These are phyloP conservation scores for Pemphredon lugubris DNA, from an alignment of 2,888 invertebrate genomes.

Conservation along the genomic window DNA sequence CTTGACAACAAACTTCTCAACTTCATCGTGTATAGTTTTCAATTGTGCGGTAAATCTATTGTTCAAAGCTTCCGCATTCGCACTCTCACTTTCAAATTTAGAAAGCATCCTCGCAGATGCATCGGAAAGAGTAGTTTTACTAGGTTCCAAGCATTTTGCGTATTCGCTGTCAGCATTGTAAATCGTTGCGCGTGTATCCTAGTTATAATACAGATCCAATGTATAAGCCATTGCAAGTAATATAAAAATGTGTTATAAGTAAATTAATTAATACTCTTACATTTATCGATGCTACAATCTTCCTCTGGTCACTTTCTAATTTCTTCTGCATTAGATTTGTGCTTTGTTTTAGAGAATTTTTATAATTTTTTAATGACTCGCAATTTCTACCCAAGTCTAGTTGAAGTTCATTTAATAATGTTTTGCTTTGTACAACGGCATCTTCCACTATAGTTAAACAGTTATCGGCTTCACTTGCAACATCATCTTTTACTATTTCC, in stretches of 20 bases:
- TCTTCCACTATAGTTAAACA: slow-evolving; percentile 25
- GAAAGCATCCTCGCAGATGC: slow-evolving; percentile 67
- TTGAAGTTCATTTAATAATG: slow-evolving; percentile 69
- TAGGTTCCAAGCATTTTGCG: slow-evolving; percentile 71
- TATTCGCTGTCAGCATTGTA: slow-evolving; percentile 66
- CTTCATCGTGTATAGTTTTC: slow-evolving; percentile 75
- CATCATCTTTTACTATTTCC: slow-evolving; percentile 57
- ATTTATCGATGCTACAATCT: slow-evolving; percentile 59
- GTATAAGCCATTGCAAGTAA: neutral
- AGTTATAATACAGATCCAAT: slow-evolving; percentile 18
- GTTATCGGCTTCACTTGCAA: slow-evolving; percentile 61
- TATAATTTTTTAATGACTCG: slow-evolving; percentile 61
- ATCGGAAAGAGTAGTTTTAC: slow-evolving; percentile 60
- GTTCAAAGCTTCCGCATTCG: slow-evolving; percentile 65
- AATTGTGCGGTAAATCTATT: slow-evolving; percentile 74
- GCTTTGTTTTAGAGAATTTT: slow-evolving; percentile 58
- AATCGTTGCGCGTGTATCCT: slow-evolving; percentile 68
- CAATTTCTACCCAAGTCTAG: slow-evolving; percentile 62
- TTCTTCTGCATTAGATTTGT: slow-evolving; percentile 61
- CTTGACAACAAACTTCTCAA: slow-evolving; percentile 81
- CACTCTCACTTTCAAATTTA: slow-evolving; percentile 73
- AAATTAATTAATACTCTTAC: slow-evolving; percentile 57
- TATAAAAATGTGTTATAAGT: neutral
- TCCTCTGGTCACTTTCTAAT: slow-evolving; percentile 60
- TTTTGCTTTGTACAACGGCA: slow-evolving; percentile 55